These are phyloP conservation scores for Ornithorhynchus anatinus DNA, from an alignment of 2,113 vertebrate species.

Conservation along the genomic window DNA sequence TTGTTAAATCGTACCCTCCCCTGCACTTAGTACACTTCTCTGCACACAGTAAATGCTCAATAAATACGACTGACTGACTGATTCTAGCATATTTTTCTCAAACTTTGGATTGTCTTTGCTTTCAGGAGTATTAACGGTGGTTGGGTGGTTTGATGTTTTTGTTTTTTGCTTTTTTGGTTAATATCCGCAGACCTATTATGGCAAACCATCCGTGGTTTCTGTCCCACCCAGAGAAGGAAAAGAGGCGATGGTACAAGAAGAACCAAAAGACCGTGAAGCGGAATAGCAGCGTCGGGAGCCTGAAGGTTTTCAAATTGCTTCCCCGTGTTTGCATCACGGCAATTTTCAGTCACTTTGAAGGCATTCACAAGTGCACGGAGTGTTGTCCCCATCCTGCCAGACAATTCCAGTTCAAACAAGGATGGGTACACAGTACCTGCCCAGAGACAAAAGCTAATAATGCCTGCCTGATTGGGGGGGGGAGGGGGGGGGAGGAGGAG, in stretches of 20 bases:
- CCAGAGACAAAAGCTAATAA: conserved; percentile 45
- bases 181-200: neutral
- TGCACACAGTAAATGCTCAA: no score
- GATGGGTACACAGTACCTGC: neutral
- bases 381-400: neutral
- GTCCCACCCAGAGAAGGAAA: conserved; percentile 22
- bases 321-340: conserved; percentile 16
- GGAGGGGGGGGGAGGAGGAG: no score
- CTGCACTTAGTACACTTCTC: no score
- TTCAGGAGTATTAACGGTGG: neutral
- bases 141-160: neutral
- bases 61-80: no score
- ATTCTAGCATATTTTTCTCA: conserved; percentile 18
- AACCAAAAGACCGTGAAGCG: neutral
- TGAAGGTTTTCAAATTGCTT: conserved; percentile 31
- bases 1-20: no score
- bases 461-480: conserved; percentile 27
- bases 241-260: neutral
- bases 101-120: neutral
- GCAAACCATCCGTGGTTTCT: conserved; percentile 17
- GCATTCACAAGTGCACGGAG: conserved; percentile 25
- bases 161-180: neutral
- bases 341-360: conserved; percentile 40
- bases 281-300: neutral
- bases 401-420: neutral